A percentile compares a stretch with the other conserved stretches of the same genome.
Conservation (phyloP, 92 coral and sea anemone genomes). For the Actinernus sp. region DNA sequence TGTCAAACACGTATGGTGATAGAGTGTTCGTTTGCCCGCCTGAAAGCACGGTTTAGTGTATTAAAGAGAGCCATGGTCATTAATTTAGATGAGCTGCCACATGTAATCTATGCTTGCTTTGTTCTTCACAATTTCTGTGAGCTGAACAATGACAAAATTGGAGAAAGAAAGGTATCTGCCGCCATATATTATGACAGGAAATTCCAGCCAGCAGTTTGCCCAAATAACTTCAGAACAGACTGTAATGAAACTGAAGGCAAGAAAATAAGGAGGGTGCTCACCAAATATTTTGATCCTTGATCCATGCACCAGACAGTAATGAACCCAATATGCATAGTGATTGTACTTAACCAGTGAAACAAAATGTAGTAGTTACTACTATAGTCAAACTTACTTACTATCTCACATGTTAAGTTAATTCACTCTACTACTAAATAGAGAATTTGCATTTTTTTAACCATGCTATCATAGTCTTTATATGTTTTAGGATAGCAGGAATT, state of each 20-base stretch:
- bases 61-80: constrained; percentile 52
- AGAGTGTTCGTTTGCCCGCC: constrained; percentile 48
- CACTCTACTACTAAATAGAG: too few relatives aligned
- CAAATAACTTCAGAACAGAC: constrained; percentile 53
- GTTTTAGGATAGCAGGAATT: too few relatives aligned
- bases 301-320: too few relatives aligned
- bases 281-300: constrained; percentile 69
- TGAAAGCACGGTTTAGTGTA: constrained; percentile 49
- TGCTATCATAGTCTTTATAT: too few relatives aligned
- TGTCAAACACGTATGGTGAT: constrained; percentile 56
- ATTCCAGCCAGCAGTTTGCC: constrained; percentile 44
- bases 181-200: constrained; percentile 64
- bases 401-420: too few relatives aligned
- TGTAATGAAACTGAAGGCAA: constrained; percentile 69
- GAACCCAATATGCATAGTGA: too few relatives aligned
- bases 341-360: too few relatives aligned
- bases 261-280: constrained; percentile 51
- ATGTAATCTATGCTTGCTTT: constrained; percentile 61
- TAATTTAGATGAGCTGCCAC: constrained; percentile 51
- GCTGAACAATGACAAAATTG: constrained; percentile 36
- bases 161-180: constrained; percentile 45
- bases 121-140: too few relatives aligned
- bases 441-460: too few relatives aligned
- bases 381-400: too few relatives aligned
- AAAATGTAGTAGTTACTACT: too few relatives aligned